Evolutionary conservation across 2,113 vertebrate species (phyloP).

Genomic region (Oenanthe melanoleuca): DNA sequence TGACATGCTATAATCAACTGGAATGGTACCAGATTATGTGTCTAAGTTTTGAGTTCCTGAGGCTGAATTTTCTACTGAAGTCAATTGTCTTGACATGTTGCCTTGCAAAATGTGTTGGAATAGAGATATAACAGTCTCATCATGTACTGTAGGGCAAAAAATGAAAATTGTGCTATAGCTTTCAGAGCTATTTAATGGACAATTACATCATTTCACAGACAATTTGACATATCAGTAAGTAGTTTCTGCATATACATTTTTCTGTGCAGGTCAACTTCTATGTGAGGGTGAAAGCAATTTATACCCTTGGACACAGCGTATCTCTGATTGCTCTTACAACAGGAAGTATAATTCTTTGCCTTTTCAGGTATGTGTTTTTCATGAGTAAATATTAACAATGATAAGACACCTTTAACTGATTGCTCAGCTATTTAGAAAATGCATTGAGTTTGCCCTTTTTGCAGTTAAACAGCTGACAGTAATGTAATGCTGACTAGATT

Average conservation of each 20-base stretch:
- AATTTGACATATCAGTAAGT: not conserved
- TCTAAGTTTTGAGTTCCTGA: not conserved
- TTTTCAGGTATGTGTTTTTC: conserved; percentile 82
- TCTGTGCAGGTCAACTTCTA: conserved; percentile 83
- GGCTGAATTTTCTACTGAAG: not conserved
- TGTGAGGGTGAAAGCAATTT: conserved; percentile 85
- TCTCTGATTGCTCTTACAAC: conserved; percentile 88
- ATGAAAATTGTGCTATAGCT: not conserved
- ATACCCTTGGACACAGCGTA: conserved; percentile 89
- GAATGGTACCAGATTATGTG: not conserved
- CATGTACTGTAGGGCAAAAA: not conserved
- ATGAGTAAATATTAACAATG: not conserved
- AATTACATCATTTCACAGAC: not conserved
- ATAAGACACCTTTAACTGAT: not conserved
- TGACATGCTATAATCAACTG: not conserved
- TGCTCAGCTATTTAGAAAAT: not conserved
- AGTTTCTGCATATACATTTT: conserved; percentile 9
- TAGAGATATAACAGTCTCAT: not conserved
- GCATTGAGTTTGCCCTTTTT: not conserved
- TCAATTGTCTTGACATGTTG: not conserved
- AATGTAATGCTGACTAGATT: not conserved
- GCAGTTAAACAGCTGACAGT: not conserved
- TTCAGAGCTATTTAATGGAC: not conserved
- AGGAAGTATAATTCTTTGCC: conserved; percentile 87
- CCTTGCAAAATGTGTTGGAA: not conserved